Percentiles rank a stretch among this genome's conserved stretches.
phyloP scores from a whole-genome alignment of 2,113 vertebrate genomes.

The Pachyramphus minor region DNA sequence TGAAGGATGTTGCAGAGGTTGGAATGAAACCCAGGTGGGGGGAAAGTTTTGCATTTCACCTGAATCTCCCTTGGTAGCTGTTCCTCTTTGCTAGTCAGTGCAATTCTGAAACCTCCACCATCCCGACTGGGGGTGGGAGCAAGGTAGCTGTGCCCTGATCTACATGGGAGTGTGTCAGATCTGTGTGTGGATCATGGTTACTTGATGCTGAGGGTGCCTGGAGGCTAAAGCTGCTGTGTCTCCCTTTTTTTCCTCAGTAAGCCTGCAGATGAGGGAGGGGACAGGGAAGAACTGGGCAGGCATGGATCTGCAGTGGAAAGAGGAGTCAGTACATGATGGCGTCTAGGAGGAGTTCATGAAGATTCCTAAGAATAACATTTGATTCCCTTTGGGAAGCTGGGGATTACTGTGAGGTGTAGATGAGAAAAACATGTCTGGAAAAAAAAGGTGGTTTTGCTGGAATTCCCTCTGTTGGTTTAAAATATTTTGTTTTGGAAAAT shows the following conservation, averaged over 20 bases:
- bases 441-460: background rate
- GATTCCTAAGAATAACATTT: background rate
- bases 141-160: background rate
- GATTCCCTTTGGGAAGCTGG: background rate
- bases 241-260: background rate
- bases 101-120: background rate
- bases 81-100: background rate
- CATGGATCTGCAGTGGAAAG: background rate
- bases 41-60: background rate
- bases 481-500: background rate
- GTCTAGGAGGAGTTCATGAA: background rate
- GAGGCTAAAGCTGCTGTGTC: background rate
- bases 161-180: background rate
- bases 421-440: background rate
- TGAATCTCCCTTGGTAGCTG: fast-evolving
- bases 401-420: background rate
- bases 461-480: background rate
- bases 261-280: background rate
- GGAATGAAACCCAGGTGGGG: background rate
- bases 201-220: background rate
- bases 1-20: background rate
- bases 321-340: background rate
- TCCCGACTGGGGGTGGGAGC: background rate
- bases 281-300: background rate
- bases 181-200: background rate